Evolutionary conservation across 1,140 invertebrate species (phyloP).

Genomic region (Sarcophaga peregrina): DNA sequence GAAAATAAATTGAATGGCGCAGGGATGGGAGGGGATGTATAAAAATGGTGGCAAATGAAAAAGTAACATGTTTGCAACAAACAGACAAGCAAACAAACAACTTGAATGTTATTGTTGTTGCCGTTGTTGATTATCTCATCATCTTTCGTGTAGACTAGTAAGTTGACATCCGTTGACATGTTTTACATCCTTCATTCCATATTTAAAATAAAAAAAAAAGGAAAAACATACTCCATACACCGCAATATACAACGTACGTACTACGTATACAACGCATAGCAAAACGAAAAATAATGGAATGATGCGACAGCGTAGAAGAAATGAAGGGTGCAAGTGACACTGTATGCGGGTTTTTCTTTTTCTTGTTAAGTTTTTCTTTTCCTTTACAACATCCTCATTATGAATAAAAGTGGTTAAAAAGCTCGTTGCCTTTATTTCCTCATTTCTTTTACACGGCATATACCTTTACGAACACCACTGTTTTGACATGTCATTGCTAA

Average conservation of each 20-base stretch:
- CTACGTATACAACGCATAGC: background rate
- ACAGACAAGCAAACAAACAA: background rate
- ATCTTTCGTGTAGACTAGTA: conserved; percentile 17
- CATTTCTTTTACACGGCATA: no score
- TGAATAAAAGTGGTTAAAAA: conserved; percentile 35
- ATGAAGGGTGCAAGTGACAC: background rate
- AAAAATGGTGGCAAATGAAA: background rate
- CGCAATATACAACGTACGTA: background rate
- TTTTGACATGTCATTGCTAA: no score
- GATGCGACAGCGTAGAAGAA: background rate
- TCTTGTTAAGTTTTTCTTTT: background rate
- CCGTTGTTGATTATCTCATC: conserved; percentile 29
- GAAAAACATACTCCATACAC: background rate
- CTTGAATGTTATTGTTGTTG: conserved; percentile 15
- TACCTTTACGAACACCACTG: no score
- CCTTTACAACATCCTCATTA: conserved; percentile 32
- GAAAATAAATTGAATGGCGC: background rate
- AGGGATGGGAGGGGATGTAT: no score
- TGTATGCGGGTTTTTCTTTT: background rate
- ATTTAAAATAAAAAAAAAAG: background rate
- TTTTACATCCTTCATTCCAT: conserved; percentile 34
- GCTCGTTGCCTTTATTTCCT: background rate
- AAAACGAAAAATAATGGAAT: background rate
- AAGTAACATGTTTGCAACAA: conserved; percentile 24
- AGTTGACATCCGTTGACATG: conserved; percentile 39